Evolutionary conservation across 2,113 vertebrate species (phyloP).

Genomic region (Hipposideros armiger): DNA sequence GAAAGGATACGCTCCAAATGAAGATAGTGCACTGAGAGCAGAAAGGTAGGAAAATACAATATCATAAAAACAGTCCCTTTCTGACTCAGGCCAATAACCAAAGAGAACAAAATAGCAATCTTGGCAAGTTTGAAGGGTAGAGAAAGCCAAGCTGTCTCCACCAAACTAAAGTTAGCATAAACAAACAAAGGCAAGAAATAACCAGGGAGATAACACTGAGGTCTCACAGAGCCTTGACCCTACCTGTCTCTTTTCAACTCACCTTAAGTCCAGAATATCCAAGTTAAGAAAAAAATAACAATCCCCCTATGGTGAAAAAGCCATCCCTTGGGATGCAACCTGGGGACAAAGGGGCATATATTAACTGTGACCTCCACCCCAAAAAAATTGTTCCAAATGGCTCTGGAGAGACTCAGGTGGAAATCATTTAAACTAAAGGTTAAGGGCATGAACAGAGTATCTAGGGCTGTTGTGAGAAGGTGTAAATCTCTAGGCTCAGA

Average conservation of each 20-base stretch:
- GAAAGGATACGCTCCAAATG: constrained; percentile 4
- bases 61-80: neutral
- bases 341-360: neutral
- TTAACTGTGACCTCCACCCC: neutral
- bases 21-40: neutral
- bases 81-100: neutral
- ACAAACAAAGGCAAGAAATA: neutral
- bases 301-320: neutral
- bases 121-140: neutral
- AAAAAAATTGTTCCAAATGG: constrained; percentile 33
- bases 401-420: constrained; percentile 10
- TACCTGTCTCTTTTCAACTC: neutral
- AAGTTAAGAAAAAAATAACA: constrained; percentile 25
- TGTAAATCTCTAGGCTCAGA: neutral
- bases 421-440: constrained; percentile 29
- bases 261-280: neutral
- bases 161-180: constrained; percentile 6
- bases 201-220: neutral
- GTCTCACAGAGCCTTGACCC: neutral
- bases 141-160: neutral
- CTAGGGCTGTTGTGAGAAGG: neutral
- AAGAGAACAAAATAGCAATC: neutral
- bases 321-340: neutral
- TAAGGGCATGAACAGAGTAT: neutral
- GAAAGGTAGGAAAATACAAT: constrained; percentile 20